phyloP scores from a whole-genome alignment of 2,797 vertebrate genomes.

The Xenopus petersii region DNA sequence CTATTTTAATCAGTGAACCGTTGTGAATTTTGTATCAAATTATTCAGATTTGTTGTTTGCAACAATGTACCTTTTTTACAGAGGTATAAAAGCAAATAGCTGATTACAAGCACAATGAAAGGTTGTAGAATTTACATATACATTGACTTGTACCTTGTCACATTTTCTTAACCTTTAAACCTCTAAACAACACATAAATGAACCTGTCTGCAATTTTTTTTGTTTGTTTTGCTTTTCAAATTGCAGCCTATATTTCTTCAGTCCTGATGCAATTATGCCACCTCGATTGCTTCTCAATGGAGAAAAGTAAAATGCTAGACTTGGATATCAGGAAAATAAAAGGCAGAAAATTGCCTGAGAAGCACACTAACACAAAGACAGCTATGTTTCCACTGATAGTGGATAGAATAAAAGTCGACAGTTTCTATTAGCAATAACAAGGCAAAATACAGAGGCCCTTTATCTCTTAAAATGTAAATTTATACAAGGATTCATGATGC shows the following conservation, averaged over 20 bases:
- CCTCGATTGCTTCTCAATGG: slow-evolving; percentile 84
- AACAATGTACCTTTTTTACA: slow-evolving; percentile 72
- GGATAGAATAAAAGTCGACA: slow-evolving; percentile 97
- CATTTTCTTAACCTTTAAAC: slow-evolving; percentile 92
- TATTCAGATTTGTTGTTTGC: slow-evolving; percentile 75
- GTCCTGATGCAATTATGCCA: slow-evolving; percentile 97
- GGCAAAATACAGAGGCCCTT: slow-evolving; percentile 98
- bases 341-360: slow-evolving; percentile 92
- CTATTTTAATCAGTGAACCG: slow-evolving; percentile 74
- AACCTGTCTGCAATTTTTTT: slow-evolving; percentile 85
- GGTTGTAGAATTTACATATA: slow-evolving; percentile 90
- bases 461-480: slow-evolving; percentile 99
- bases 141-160: slow-evolving; percentile 95
- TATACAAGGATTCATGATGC: slow-evolving; percentile 92
- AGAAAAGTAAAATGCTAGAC: slow-evolving; percentile 82
- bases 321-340: slow-evolving; percentile 96
- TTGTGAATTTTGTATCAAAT: slow-evolving; percentile 62
- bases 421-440: slow-evolving; percentile 99
- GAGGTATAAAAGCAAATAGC: slow-evolving; percentile 76
- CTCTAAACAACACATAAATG: slow-evolving; percentile 82
- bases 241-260: slow-evolving; percentile 91
- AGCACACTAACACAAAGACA: slow-evolving; percentile 79
- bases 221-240: slow-evolving; percentile 72
- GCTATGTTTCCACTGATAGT: slow-evolving; percentile 79
- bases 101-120: slow-evolving; percentile 93